Percentiles rank a stretch among this genome's conserved stretches.
phyloP scores from a whole-genome alignment of 2,113 vertebrate genomes.

The Romanogobio albipinnatus region DNA sequence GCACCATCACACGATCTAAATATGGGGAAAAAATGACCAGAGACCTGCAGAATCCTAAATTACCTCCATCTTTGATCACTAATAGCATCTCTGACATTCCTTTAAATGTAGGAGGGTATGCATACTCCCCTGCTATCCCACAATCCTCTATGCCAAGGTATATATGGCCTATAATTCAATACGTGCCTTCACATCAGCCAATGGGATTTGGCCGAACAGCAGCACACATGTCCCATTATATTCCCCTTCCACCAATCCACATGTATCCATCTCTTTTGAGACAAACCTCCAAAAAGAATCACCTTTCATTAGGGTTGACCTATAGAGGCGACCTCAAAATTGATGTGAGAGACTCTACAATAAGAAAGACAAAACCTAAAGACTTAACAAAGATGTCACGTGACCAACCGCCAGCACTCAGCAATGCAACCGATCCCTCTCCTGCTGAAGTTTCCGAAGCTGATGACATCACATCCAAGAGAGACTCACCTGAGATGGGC shows the following conservation, averaged over 20 bases:
- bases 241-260: not conserved
- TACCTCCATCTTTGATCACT: not conserved
- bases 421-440: not conserved
- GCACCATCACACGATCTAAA: not conserved
- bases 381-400: not conserved
- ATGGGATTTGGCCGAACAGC: constrained; percentile 53
- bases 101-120: not conserved
- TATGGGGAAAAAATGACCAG: not conserved
- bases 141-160: not conserved
- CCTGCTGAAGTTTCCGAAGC: constrained; percentile 5
- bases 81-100: not conserved
- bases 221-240: constrained; percentile 54
- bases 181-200: constrained; percentile 16
- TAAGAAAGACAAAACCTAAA: not conserved
- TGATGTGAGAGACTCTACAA: not conserved
- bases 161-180: not conserved
- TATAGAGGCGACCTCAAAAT: not conserved
- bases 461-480: constrained; percentile 52
- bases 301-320: not conserved
- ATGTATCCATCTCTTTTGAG: not conserved
- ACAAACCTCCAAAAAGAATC: not conserved
- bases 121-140: not conserved
- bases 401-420: not conserved
- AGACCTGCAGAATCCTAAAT: not conserved
- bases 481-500: constrained; percentile 80